Percentiles rank a stretch among this genome's conserved stretches.
Evolutionary conservation across 2,113 vertebrate species (phyloP).

Genomic region (Anarhynchus alexandrinus): DNA sequence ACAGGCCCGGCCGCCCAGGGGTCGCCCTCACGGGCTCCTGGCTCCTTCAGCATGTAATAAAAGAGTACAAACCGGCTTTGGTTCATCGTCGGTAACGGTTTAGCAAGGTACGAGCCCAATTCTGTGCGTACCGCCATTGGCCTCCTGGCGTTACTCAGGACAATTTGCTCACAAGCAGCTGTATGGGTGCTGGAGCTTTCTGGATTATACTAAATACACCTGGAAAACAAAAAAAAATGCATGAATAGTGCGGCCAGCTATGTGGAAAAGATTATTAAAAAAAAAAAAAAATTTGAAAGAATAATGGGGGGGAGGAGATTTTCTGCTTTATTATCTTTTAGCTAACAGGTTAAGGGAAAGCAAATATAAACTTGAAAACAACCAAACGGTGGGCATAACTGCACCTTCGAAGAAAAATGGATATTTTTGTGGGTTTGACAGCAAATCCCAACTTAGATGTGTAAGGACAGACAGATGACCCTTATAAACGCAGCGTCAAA

Average conservation of each 20-base stretch:
- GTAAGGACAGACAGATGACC: background rate
- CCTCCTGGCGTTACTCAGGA: fast-evolving
- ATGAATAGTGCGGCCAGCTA: background rate
- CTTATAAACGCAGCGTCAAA: background rate
- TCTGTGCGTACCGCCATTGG: background rate
- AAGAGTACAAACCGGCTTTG: fast-evolving
- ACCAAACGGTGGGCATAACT: fast-evolving
- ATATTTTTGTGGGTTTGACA: background rate
- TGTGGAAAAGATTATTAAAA: background rate
- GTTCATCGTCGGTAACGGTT: fast-evolving
- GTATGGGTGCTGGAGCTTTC: fast-evolving
- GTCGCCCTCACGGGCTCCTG: fast-evolving
- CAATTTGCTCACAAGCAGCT: background rate
- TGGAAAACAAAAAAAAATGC: background rate
- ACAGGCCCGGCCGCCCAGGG: fast-evolving
- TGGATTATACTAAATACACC: background rate
- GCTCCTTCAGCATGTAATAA: fast-evolving
- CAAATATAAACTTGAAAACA: background rate
- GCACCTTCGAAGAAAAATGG: background rate
- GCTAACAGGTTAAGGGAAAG: background rate
- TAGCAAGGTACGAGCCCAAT: background rate
- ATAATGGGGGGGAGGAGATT: background rate
- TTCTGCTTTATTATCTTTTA: background rate
- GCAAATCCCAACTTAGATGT: background rate
- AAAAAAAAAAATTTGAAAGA: background rate